Base-by-base conservation (phyloP, 2,113 vertebrate genomes). In the Hydrochoerus hydrochaeris region DNA sequence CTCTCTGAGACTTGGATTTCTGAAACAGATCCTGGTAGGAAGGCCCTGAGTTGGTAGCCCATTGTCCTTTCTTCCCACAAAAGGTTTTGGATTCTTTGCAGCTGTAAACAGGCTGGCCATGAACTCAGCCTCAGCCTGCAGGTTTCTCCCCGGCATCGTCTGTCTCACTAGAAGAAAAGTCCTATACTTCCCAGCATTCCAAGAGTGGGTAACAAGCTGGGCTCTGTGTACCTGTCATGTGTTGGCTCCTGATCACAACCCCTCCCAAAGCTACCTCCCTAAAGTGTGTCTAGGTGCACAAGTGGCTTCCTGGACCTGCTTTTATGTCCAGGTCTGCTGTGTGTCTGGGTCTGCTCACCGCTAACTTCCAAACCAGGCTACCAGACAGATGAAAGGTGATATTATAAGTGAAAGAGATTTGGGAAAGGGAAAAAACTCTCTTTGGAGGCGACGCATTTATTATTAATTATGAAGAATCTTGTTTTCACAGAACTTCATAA, bases 391-490 rank as follows among this genome's bases (percentile, higher is more conserved):
- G 60, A 96, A 92, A 96, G 88, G 89, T 5, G 9, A 71, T 81
- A 75, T 84, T 35, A 41, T 71, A 78, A 81, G 67, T 44, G 62
- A 85, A 93, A 96, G 89, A 71, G 93, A 69, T 95, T 90, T 80
- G 85, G 87, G 58, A 92, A 85, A 80, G 46, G 32, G 80, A 24
- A 92, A 96, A 95, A 30, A 7, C 75, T 90, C 20, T 94, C 54
- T 95, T 89, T 60, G 82, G 89, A 95, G 86, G 58, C 22, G 95
- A 26, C 26, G 1, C 52, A 94, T 94, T 89, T 95, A 96, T 95
- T 97, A 95, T 95, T 95, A 71, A 89, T 92, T 87, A 85, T 62
- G 81, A 90, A 71, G n/a, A 86, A 90, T 46, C 63, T 81, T 93
- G 20, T 95, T 85, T 78, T 96, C 38, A 63, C 5, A 88, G 80